These are phyloP conservation scores for Idris sp. DNA, from an alignment of 1,140 invertebrate species.

Conservation along the genomic window DNA sequence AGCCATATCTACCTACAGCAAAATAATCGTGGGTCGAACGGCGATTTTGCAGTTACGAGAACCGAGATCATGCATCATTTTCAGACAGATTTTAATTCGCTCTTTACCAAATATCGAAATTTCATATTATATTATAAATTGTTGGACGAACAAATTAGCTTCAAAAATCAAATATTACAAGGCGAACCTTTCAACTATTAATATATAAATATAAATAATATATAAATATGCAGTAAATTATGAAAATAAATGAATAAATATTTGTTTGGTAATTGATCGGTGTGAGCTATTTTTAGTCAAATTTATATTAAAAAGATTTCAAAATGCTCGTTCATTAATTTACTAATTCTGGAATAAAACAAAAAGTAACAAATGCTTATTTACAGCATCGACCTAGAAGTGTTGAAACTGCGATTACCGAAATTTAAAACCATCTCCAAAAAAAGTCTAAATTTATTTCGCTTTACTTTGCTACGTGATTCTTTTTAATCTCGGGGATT, in stretches of 20 bases:
- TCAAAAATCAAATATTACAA: no score
- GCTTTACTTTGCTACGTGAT: slow-evolving; percentile 57
- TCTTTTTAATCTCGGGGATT: slow-evolving; percentile 61
- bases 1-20: slow-evolving; percentile 49
- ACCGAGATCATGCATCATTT: slow-evolving; percentile 56
- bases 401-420: slow-evolving; percentile 24
- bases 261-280: no score
- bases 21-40: slow-evolving; percentile 43
- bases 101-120: slow-evolving; percentile 33
- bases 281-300: no score
- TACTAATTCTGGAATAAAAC: background rate
- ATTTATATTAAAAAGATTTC: no score
- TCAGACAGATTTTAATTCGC: slow-evolving; percentile 52
- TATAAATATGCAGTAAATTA: no score
- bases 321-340: slow-evolving; percentile 9
- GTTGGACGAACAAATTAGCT: no score
- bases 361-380: slow-evolving; percentile 20
- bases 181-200: no score
- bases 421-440: slow-evolving; percentile 17
- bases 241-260: no score
- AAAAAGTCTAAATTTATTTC: slow-evolving; percentile 28
- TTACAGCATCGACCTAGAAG: slow-evolving; percentile 16
- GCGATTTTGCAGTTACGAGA: slow-evolving; percentile 55
- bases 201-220: no score
- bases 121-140: slow-evolving; percentile 17